Conservation (phyloP, 2,113 vertebrate genomes). For the Scatophagus argus region DNA sequence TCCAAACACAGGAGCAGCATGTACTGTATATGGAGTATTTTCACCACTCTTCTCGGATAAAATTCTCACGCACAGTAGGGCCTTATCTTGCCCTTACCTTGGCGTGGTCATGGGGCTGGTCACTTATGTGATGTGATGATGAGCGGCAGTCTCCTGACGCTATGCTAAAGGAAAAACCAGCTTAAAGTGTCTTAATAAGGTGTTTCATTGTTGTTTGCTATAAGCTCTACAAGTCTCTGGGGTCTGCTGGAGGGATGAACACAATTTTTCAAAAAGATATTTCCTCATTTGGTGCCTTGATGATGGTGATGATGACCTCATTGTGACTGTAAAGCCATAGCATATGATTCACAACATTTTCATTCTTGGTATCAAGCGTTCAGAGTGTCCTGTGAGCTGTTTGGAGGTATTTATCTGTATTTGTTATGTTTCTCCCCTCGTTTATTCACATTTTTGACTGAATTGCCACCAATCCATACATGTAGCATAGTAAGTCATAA, state of each 20-base stretch:
- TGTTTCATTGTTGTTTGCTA: background rate
- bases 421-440: background rate
- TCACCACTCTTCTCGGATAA: background rate
- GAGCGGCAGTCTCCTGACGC: slow-evolving; percentile 59
- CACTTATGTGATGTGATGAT: slow-evolving; percentile 55
- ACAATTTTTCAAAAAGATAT: background rate
- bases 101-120: slow-evolving; percentile 7
- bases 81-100: slow-evolving; percentile 8
- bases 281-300: background rate
- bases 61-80: background rate
- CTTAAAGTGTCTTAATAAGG: background rate
- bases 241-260: background rate
- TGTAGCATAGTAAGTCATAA: too few species aligned
- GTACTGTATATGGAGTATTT: background rate
- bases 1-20: background rate
- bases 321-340: background rate
- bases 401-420: background rate
- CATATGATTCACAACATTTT: background rate
- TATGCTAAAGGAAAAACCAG: background rate
- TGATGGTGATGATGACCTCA: background rate
- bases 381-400: background rate
- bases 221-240: background rate
- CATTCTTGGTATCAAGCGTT: background rate
- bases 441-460: background rate
- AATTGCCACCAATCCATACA: background rate